Evolutionary conservation across 2,113 vertebrate species (phyloP).

Genomic region (Melozone crissalis): DNA sequence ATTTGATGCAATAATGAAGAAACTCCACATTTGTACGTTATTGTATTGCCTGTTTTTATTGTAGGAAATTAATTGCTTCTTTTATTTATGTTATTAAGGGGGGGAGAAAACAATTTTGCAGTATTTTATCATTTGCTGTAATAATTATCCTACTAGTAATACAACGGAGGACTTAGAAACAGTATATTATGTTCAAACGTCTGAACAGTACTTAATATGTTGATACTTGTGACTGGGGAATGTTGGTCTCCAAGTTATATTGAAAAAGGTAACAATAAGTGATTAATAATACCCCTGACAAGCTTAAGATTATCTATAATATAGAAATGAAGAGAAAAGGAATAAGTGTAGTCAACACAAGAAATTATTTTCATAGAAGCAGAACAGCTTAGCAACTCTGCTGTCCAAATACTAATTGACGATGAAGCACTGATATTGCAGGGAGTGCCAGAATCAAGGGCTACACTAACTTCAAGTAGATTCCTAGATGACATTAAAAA

Average conservation of each 20-base stretch:
- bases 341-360: constrained; percentile 71
- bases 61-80: constrained; percentile 83
- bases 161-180: constrained; percentile 66
- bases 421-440: background rate
- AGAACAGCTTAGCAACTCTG: constrained; percentile 64
- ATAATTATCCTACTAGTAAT: constrained; percentile 81
- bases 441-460: background rate
- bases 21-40: constrained; percentile 82
- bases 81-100: constrained; percentile 83
- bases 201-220: constrained; percentile 50
- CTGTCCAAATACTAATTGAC: constrained; percentile 8
- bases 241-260: constrained; percentile 70
- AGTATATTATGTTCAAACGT: constrained; percentile 49
- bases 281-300: constrained; percentile 81
- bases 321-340: constrained; percentile 71
- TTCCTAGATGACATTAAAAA: background rate
- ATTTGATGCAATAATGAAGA: constrained; percentile 85
- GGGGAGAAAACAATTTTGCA: constrained; percentile 74
- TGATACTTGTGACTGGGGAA: constrained; percentile 65
- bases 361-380: constrained; percentile 78
- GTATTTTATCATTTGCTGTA: constrained; percentile 79
- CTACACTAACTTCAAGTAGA: background rate
- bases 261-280: constrained; percentile 78
- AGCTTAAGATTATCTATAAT: constrained; percentile 78
- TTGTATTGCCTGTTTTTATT: constrained; percentile 86